phyloP scores from a whole-genome alignment of 2,797 vertebrate genomes.

The Centroberyx gerrardi region DNA sequence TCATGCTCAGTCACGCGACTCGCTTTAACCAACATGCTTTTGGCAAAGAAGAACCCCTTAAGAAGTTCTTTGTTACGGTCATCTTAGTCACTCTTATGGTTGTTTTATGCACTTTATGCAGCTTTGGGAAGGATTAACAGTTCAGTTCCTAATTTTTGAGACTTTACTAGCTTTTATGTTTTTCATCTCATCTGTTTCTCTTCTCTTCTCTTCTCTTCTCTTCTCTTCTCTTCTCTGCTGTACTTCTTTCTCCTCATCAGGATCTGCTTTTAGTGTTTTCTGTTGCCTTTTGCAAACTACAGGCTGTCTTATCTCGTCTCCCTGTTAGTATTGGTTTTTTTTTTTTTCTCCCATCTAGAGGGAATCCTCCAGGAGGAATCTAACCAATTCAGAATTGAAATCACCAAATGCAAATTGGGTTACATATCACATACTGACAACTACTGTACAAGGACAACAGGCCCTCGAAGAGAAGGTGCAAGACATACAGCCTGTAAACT shows the following conservation, averaged over 20 bases:
- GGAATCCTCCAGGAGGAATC: slow-evolving; percentile 11
- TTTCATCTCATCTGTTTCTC: background rate
- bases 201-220: background rate
- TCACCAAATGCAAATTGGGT: no score
- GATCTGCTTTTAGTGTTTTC: no score
- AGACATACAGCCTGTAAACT: background rate
- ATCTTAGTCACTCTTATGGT: background rate
- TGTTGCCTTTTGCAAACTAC: no score
- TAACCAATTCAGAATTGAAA: background rate
- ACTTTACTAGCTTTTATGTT: background rate
- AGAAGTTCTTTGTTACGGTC: background rate
- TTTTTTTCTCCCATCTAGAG: slow-evolving; percentile 9
- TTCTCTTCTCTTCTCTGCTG: background rate
- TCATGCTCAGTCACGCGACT: slow-evolving; percentile 37
- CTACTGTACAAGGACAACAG: background rate
- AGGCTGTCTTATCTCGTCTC: slow-evolving; percentile 12
- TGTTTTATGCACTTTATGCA: background rate
- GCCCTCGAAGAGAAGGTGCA: background rate
- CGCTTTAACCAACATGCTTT: slow-evolving; percentile 10
- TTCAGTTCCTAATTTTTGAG: background rate
- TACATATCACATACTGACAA: background rate
- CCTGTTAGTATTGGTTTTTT: slow-evolving; percentile 9
- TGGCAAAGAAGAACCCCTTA: background rate
- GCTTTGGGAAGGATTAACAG: background rate
- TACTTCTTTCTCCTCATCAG: no score